Percentiles rank a stretch among this genome's conserved stretches.
Evolutionary conservation across 2,888 invertebrate genomes (phyloP).

Genomic region (Neoascia interrupta): DNA sequence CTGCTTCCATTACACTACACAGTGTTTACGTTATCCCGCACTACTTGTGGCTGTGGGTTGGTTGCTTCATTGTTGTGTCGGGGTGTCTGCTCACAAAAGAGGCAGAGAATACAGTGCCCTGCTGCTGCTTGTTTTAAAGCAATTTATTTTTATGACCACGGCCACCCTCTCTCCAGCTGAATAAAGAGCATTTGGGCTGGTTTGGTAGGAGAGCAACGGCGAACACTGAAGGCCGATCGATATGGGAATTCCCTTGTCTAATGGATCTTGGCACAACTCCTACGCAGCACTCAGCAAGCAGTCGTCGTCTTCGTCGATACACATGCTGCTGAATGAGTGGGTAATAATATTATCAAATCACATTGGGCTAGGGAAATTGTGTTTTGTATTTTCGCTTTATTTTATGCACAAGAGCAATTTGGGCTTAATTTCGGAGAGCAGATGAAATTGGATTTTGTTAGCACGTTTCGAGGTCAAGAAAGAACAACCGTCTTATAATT

Average conservation of each 20-base stretch:
- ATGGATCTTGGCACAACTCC: slow-evolving; percentile 42
- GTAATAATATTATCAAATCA: slow-evolving; percentile 51
- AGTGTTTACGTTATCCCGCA: slow-evolving; percentile 51
- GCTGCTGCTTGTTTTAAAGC: too few species aligned
- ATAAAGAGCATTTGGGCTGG: slow-evolving; percentile 38
- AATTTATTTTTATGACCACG: slow-evolving; percentile 51
- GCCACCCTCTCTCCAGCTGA: slow-evolving; percentile 20
- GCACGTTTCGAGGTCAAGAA: slow-evolving; percentile 55
- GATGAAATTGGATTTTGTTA: slow-evolving; percentile 51
- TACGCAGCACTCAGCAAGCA: slow-evolving; percentile 14
- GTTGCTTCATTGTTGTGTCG: slow-evolving; percentile 35
- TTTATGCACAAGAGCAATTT: slow-evolving; percentile 43
- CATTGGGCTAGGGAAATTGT: slow-evolving; percentile 18
- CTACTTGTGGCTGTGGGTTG: slow-evolving; percentile 46
- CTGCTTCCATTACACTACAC: slow-evolving; percentile 16
- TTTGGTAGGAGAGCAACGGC: background rate
- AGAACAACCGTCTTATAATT: too few species aligned
- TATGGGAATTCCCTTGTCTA: slow-evolving; percentile 42
- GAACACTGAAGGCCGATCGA: slow-evolving; percentile 30
- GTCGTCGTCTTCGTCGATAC: background rate
- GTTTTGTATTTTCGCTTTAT: too few species aligned
- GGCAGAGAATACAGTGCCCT: background rate
- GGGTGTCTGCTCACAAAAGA: slow-evolving; percentile 50
- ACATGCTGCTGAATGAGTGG: slow-evolving; percentile 32
- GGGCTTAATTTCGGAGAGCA: slow-evolving; percentile 17